Evolutionary conservation across 2,113 vertebrate species (phyloP), one percentile per base, ranked within the genome.

Genomic region (Centrocercus urophasianus): DNA sequence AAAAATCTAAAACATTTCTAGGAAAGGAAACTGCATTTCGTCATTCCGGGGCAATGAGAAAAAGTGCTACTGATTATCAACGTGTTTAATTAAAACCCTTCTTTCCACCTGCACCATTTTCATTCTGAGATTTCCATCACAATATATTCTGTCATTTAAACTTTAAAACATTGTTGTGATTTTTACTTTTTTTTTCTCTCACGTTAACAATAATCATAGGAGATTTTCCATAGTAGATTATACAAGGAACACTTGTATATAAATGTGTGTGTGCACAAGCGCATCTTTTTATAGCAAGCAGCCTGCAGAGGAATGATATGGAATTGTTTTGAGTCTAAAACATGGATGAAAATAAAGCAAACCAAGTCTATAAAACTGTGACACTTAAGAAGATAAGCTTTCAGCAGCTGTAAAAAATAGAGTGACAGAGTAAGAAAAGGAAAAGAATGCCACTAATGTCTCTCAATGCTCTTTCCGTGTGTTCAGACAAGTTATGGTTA

Each of bases 401-500:
- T 93, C 86, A 88, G 69, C 86, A 75, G 91, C 52, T 90, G 82
- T 92, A 89, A 95, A 95, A 93, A 90, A 83, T 34, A 73, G 79
- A 89, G 80, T 94, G 94, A 95, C 92, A 92, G 90, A 90, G 84
- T 78, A 89, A 93, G 89, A 88, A 91, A 91, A 88, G 87, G 82
- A 66, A 79, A 94, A 77, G 91, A 97, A 95, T 94, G 85, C 61
- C 67, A 79, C 52, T 72, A 83, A 84, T 74, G 57, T 94, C 65
- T 95, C 89, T 94, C 88, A 73, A n/a, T 88, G 92, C 59, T 93
- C 67, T 92, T 90, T 89, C 83, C 6, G 21, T 93, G 80, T 96
- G 94, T 95, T 95, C 95, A 96, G 92, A 95, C 89, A 93, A 93
- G 86, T 93, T 94, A 93, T 82, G 75, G 38, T 82, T 93, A 95